Conservation (phyloP, 2,797 vertebrate species). For the Carcharodon carcharias region DNA sequence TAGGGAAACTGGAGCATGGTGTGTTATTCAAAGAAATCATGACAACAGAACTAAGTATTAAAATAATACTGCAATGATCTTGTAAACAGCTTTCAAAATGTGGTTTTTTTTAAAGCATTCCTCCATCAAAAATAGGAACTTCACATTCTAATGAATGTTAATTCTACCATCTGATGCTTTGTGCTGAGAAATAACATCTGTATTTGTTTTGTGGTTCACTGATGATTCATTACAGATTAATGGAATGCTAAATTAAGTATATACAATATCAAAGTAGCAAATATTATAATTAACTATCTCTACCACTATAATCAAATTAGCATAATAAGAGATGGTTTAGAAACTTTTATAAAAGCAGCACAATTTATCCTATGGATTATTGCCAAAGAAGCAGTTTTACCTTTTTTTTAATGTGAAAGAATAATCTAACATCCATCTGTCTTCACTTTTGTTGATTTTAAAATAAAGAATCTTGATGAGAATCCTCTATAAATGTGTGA, state of each 20-base stretch:
- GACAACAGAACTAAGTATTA: not conserved
- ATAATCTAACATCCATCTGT: not conserved
- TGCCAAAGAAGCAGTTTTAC: not conserved
- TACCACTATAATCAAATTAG: not conserved
- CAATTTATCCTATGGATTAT: not conserved
- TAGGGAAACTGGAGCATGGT: not conserved
- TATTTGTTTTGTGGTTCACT: not conserved
- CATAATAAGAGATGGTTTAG: not conserved
- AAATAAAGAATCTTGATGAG: not conserved
- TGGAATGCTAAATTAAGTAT: not conserved
- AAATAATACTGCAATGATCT: not conserved
- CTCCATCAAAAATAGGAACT: not conserved
- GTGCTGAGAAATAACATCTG: slow-evolving; percentile 19
- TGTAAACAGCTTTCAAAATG: not conserved
- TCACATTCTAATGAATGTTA: slow-evolving; percentile 5
- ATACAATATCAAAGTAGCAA: not conserved
- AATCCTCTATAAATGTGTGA: not conserved
- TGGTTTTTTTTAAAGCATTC: not conserved
- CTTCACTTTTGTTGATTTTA: not conserved
- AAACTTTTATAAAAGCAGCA: not conserved
- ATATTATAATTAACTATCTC: not conserved
- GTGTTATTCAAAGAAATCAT: not conserved
- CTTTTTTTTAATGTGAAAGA: not conserved
- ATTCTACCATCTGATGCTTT: slow-evolving; percentile 1
- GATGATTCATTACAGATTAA: not conserved